Conservation (phyloP, 2,797 vertebrate genomes). For the Podarcis lilfordi region DNA sequence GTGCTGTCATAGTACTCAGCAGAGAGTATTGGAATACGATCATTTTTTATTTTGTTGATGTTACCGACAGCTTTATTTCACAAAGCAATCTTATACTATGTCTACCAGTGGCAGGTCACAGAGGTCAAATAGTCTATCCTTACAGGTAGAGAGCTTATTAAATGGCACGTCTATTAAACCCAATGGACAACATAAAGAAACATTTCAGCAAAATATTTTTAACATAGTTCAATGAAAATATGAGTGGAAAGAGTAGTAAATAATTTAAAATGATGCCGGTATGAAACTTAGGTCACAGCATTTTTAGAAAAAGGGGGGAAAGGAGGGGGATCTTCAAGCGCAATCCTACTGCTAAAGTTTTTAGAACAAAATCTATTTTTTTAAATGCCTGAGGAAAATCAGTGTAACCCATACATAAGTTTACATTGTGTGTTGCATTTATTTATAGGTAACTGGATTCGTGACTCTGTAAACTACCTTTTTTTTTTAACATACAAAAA, state of each 20-base stretch:
- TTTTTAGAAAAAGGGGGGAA: slow-evolving; percentile 56
- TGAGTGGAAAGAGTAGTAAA: slow-evolving; percentile 70
- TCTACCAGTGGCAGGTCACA: slow-evolving; percentile 90
- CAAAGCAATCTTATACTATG: slow-evolving; percentile 98
- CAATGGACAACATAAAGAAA: slow-evolving; percentile 81
- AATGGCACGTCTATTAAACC: slow-evolving; percentile 81
- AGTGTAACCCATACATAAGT: slow-evolving; percentile 9
- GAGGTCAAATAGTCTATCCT: slow-evolving; percentile 89
- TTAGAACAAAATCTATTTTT: slow-evolving; percentile 43
- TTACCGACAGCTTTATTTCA: slow-evolving; percentile 99
- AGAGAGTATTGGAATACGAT: slow-evolving; percentile 87
- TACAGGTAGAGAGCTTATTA: slow-evolving; percentile 87
- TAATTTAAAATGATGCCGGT: slow-evolving; percentile 68
- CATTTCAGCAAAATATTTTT: slow-evolving; percentile 78
- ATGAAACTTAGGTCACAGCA: slow-evolving; percentile 51
- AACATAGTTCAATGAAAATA: slow-evolving; percentile 76
- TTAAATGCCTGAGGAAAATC: slow-evolving; percentile 34
- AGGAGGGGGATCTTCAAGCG: slow-evolving; percentile 53
- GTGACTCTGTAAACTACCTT: background rate
- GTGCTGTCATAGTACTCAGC: slow-evolving; percentile 89
- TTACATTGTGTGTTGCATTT: slow-evolving; percentile 16
- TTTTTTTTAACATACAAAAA: background rate
- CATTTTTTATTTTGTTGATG: slow-evolving; percentile 97
- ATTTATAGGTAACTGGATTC: background rate
- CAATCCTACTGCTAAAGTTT: slow-evolving; percentile 59